phyloP scores from a whole-genome alignment of 2,797 vertebrate genomes.

The Takifugu ocellatus region DNA sequence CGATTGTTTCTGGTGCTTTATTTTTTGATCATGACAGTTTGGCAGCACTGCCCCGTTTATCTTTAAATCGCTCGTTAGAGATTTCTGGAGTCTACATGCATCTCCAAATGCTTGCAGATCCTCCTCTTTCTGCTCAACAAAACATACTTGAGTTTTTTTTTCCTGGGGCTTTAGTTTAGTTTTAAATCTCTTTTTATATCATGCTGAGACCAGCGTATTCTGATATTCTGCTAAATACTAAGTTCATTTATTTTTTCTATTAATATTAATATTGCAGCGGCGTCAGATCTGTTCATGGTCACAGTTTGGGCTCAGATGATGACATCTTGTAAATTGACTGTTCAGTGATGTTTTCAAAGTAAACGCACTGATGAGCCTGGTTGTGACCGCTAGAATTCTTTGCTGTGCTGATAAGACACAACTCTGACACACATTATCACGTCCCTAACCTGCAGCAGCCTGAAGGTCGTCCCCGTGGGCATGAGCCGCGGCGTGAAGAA shows the following conservation, averaged over 20 bases:
- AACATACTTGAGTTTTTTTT: too few species aligned
- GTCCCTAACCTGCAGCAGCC: slow-evolving; percentile 74
- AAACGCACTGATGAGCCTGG: slow-evolving; percentile 80
- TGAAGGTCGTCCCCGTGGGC: slow-evolving; percentile 92
- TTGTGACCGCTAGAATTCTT: rapidly evolving
- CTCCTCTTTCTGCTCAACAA: too few species aligned
- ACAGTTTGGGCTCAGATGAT: slow-evolving; percentile 62
- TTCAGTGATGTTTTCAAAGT: slow-evolving; percentile 81
- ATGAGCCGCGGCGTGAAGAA: slow-evolving; percentile 92
- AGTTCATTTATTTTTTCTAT: too few species aligned
- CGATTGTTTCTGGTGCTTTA: too few species aligned
- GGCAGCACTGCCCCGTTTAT: background rate
- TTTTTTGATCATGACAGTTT: too few species aligned
- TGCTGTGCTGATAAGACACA: background rate
- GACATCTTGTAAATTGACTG: slow-evolving; percentile 70
- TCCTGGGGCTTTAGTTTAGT: background rate
- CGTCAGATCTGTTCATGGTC: too few species aligned
- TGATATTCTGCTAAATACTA: too few species aligned
- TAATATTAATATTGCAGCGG: too few species aligned
- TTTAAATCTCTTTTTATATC: background rate
- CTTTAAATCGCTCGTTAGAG: background rate
- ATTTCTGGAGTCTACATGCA: too few species aligned
- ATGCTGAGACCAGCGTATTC: background rate
- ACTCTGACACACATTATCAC: background rate
- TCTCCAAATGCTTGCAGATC: too few species aligned